Percentiles rank a stretch among this genome's conserved stretches.
phyloP scores from a whole-genome alignment of 1,140 invertebrate species.

The Fragariocoptes setiger region DNA sequence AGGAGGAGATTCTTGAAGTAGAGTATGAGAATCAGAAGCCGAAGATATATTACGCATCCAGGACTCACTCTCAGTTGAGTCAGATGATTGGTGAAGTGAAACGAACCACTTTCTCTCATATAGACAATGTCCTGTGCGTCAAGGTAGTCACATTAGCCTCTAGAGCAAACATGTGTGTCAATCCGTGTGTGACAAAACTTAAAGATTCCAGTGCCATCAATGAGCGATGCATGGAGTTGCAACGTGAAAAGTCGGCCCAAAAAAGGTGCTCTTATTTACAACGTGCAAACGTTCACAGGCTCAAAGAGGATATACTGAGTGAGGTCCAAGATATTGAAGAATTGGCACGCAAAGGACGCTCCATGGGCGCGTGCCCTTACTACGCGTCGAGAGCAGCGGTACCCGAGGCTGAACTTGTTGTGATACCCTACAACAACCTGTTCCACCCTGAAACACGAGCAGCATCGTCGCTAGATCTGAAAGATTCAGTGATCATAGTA shows the following conservation, averaged over 20 bases:
- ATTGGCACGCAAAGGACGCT: conserved; percentile 30
- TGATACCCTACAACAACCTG: conserved; percentile 56
- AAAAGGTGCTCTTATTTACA: conserved; percentile 33
- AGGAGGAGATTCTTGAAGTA: conserved; percentile 16
- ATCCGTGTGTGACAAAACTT: conserved; percentile 38
- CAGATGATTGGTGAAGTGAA: conserved; percentile 74
- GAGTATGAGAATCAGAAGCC: conserved; percentile 15
- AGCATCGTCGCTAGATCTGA: conserved; percentile 45
- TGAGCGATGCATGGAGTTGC: conserved; percentile 67
- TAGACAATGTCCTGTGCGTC: conserved; percentile 24
- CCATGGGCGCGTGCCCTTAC: conserved; percentile 53
- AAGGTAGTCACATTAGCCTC: conserved; percentile 62
- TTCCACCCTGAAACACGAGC: conserved; percentile 53
- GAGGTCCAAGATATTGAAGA: conserved; percentile 64
- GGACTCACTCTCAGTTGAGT: conserved; percentile 79
- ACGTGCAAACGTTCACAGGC: conserved; percentile 27
- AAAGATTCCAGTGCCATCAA: conserved; percentile 53
- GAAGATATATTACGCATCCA: conserved; percentile 58
- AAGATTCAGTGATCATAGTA: conserved; percentile 56
- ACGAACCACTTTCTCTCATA: conserved; percentile 28
- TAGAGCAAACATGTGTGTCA: conserved; percentile 64
- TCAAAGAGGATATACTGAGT: conserved; percentile 25
- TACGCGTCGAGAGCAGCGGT: conserved; percentile 48
- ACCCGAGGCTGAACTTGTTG: conserved; percentile 36
- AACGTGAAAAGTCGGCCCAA: conserved; percentile 28